These are phyloP conservation scores for Romanogobio albipinnatus DNA, from an alignment of 2,113 vertebrate genomes.

Conservation along the genomic window DNA sequence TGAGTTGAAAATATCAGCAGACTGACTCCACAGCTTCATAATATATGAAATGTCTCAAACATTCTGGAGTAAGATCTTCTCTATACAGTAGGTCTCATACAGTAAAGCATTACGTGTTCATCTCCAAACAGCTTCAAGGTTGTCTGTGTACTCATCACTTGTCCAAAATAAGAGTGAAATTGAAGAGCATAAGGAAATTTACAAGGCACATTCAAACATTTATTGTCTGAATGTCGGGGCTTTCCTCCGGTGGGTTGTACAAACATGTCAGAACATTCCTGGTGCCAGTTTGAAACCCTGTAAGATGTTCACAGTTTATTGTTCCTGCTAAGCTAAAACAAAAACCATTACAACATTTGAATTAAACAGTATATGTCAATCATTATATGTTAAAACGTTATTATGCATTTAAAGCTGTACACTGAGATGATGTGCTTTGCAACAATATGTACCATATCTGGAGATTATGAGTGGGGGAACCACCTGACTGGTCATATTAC, in stretches of 20 bases:
- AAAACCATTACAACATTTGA: background rate
- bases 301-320: background rate
- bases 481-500: background rate
- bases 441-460: background rate
- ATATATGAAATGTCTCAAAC: too few relatives aligned
- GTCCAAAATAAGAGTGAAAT: background rate
- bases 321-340: background rate
- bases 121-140: background rate
- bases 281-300: background rate
- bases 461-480: background rate
- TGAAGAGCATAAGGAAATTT: constrained; percentile 23
- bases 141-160: background rate
- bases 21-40: too few relatives aligned
- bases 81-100: background rate
- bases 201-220: background rate
- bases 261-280: background rate
- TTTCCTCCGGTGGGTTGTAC: constrained; percentile 31
- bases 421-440: background rate
- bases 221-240: constrained; percentile 15
- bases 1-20: too few relatives aligned
- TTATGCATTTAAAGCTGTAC: background rate
- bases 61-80: background rate
- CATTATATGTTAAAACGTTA: background rate
- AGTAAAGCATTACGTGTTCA: background rate
- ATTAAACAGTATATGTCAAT: background rate